Evolutionary conservation across 1,140 invertebrate genomes (phyloP).

Genomic region (Lutraria rhynchaena): DNA sequence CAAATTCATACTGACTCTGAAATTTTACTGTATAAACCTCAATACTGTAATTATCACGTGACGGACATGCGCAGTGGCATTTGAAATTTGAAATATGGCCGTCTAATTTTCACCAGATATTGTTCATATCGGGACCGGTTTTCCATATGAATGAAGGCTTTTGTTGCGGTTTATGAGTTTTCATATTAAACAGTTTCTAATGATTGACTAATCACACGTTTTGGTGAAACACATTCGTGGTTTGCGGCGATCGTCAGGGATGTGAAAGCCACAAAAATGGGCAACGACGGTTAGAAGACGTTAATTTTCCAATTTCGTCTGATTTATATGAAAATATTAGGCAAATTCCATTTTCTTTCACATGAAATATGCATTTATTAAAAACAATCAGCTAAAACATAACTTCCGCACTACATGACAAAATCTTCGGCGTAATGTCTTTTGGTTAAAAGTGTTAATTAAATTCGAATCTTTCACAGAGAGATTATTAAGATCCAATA

Average conservation of each 20-base stretch:
- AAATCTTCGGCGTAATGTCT: too few relatives aligned
- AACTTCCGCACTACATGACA: too few relatives aligned
- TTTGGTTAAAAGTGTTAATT: too few relatives aligned
- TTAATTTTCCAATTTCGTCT: slow-evolving; percentile 53
- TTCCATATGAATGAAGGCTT: slow-evolving; percentile 55
- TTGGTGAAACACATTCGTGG: slow-evolving; percentile 13
- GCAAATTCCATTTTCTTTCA: slow-evolving; percentile 29
- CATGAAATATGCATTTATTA: slow-evolving; percentile 47
- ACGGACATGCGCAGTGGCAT: slow-evolving; percentile 50
- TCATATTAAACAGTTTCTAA: slow-evolving; percentile 58
- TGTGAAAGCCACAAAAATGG: slow-evolving; percentile 38
- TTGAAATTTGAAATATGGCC: slow-evolving; percentile 55
- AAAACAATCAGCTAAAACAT: neutral
- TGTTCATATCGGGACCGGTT: slow-evolving; percentile 14
- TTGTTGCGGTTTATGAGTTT: slow-evolving; percentile 54
- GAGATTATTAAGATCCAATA: too few relatives aligned
- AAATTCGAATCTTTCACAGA: too few relatives aligned
- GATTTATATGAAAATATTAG: slow-evolving; percentile 57
- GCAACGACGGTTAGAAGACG: slow-evolving; percentile 44
- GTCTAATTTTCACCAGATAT: slow-evolving; percentile 53
- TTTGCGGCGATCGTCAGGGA: slow-evolving; percentile 13
- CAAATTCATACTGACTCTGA: slow-evolving; percentile 36
- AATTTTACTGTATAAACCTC: slow-evolving; percentile 49
- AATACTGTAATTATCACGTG: slow-evolving; percentile 58
- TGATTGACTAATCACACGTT: slow-evolving; percentile 57